Evolutionary conservation across 2,113 vertebrate genomes (phyloP), one percentile per base, ranked within the genome.

Genomic region (Cynoglossus semilaevis): DNA sequence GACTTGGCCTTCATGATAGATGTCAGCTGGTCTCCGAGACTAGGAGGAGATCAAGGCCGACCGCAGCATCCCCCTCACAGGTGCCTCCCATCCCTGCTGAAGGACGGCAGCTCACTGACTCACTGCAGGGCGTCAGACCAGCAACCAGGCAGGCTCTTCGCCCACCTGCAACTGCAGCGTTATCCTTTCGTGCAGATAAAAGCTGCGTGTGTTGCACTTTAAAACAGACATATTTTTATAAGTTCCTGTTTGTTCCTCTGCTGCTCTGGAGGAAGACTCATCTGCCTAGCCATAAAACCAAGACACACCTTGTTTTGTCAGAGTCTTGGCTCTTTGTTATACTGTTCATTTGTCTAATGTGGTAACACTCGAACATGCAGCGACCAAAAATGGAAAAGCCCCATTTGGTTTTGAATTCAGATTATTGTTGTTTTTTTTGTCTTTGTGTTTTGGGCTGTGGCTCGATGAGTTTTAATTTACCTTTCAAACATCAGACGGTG

Each of bases 381-480:
- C 17, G 51, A 62, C 77, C 72, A 66, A 60, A 76, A 77, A 76
- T 74, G 76, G 51, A 85, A 88, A 87, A 86, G 71, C 79, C 86
- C 83, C 67, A 19, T 74, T 85, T 58, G 75, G 76, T 78, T 85
- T 86, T 78, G 55, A 74, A 79, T 74, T 67, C 50, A 76, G 66
- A 72, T 72, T 65, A 58, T 65, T 71, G 63, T 75, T 68, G 22
- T 59, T 35, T 46, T 82, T 70, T 72, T 62, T 53, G 51, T 67
- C 76, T 78, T 81, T 76, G 76, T 42, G 49, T 63, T 63, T 72
- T 65, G 70, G 60, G 58, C 67, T 82, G 70, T 79, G 82, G 80
- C 80, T 70, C 74, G 43, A 72, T 34, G 2, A 74, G 55, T 18
- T 61, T 82, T 88, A 88, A 81, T 85, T 37, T 29, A 29, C 22